Percentiles rank a stretch among this genome's conserved stretches.
Conservation (phyloP, 2,113 vertebrate genomes). For the Enhydra lutris region DNA sequence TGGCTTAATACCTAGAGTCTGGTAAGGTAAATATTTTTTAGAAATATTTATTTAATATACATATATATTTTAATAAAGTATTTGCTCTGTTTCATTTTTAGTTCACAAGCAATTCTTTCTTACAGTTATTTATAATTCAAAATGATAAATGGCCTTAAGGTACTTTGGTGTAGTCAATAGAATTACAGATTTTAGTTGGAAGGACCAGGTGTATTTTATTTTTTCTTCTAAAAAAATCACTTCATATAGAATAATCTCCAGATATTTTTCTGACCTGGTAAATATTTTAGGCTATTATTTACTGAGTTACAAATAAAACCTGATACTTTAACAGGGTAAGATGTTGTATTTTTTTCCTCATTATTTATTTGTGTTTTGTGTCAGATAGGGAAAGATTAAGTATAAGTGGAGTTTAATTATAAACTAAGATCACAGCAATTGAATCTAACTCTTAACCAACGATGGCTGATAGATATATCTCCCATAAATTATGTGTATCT, state of each 20-base stretch:
- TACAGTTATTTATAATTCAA: background rate
- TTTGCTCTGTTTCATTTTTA: background rate
- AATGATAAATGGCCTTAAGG: background rate
- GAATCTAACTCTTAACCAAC: background rate
- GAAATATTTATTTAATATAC: background rate
- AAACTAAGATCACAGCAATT: background rate
- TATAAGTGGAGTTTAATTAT: slow-evolving; percentile 9
- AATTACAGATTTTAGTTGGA: background rate
- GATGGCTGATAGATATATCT: background rate
- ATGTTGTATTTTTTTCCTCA: background rate
- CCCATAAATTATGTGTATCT: background rate
- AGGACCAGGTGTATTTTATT: background rate
- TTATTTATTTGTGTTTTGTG: slow-evolving; percentile 38
- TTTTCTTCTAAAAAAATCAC: slow-evolving; percentile 3
- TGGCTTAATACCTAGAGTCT: background rate
- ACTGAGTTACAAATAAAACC: slow-evolving; percentile 22
- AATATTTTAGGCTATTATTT: slow-evolving; percentile 35
- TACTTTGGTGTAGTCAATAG: background rate
- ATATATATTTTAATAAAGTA: background rate
- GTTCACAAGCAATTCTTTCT: background rate
- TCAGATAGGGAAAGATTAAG: background rate
- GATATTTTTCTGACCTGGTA: background rate
- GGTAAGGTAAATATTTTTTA: background rate
- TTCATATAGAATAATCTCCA: background rate
- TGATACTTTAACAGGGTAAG: background rate